Evolutionary conservation across 2,797 vertebrate genomes (phyloP).

Genomic region (Micrastur ruficollis): DNA sequence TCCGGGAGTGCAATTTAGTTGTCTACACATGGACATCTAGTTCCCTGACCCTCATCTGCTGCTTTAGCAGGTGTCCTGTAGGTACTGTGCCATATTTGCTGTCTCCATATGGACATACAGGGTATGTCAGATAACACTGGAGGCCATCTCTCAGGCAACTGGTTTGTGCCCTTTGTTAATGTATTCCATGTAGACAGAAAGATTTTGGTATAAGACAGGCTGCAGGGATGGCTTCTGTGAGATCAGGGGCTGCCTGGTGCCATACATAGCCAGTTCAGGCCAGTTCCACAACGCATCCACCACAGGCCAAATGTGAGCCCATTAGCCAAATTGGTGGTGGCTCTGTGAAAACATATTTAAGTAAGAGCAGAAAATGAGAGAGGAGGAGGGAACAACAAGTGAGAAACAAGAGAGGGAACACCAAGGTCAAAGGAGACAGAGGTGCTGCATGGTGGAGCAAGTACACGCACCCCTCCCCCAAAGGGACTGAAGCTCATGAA

Average conservation of each 20-base stretch:
- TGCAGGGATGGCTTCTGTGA: not conserved
- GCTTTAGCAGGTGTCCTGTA: not conserved
- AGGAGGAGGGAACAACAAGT: not conserved
- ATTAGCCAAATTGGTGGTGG: not conserved
- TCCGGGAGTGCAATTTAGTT: not conserved
- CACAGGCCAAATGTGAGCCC: not conserved
- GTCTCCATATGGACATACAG: not conserved
- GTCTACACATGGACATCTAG: not conserved
- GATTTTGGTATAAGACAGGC: not conserved
- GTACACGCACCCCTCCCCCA: accelerated
- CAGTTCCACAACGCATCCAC: not conserved
- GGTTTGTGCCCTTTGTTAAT: not conserved
- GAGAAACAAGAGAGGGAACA: not conserved
- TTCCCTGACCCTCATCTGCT: not conserved
- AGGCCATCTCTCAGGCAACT: not conserved
- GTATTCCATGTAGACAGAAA: not conserved
- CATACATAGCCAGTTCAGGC: not conserved
- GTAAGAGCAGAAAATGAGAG: not conserved
- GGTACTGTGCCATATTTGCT: not conserved
- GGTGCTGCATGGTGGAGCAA: accelerated
- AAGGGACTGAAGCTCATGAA: not conserved
- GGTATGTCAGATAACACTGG: not conserved
- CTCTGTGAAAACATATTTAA: not conserved
- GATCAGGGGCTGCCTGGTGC: not conserved
- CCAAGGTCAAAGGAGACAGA: not conserved